phyloP scores from a whole-genome alignment of 2,113 vertebrate genomes.

The Platichthys stellatus region DNA sequence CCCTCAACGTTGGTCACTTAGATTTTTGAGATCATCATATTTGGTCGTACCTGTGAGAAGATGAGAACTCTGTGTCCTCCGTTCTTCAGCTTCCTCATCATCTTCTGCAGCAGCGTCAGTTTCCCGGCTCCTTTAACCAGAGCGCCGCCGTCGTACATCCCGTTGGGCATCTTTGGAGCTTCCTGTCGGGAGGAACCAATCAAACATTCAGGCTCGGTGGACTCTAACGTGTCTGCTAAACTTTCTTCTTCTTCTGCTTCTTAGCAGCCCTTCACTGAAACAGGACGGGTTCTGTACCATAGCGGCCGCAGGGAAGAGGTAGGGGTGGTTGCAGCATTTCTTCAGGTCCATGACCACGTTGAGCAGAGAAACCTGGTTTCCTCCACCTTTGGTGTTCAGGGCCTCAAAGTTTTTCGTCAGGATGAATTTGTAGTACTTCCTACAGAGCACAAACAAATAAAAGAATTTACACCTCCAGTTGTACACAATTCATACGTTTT shows the following conservation, averaged over 20 bases:
- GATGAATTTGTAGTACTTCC: constrained; percentile 99
- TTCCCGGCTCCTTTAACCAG: constrained; percentile 95
- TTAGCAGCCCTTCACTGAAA: too few species aligned
- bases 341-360: constrained; percentile 99
- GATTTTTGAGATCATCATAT: neutral
- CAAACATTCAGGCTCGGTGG: neutral
- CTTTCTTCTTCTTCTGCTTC: too few species aligned
- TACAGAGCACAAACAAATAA: constrained; percentile 41
- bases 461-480: neutral
- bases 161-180: constrained; percentile 98
- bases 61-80: constrained; percentile 96
- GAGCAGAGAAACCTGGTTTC: constrained; percentile 96
- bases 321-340: constrained; percentile 99
- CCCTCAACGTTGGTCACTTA: too few species aligned
- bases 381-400: constrained; percentile 94
- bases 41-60: constrained; percentile 91
- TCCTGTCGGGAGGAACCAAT: constrained; percentile 81
- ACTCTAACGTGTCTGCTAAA: neutral
- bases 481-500: neutral
- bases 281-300: constrained; percentile 80
- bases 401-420: constrained; percentile 97
- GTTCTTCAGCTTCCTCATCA: constrained; percentile 95
- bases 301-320: constrained; percentile 96
- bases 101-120: constrained; percentile 92
- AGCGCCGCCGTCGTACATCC: constrained; percentile 95